These are phyloP conservation scores for Polypterus bichir DNA, from an alignment of 2,113 vertebrate genomes.

Conservation along the genomic window DNA sequence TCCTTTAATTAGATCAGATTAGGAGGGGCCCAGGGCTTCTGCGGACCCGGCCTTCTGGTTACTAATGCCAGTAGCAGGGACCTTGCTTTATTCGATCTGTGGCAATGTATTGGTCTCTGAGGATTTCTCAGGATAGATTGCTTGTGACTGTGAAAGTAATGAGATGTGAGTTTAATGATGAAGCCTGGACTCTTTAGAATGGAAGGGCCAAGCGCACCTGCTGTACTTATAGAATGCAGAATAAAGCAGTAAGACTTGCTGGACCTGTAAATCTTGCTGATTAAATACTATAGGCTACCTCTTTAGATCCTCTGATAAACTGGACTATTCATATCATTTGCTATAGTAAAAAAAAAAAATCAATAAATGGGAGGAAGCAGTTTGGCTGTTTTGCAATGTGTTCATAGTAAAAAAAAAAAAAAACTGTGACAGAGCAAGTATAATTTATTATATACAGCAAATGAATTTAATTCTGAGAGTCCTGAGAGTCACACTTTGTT, in stretches of 20 bases:
- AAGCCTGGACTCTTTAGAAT: slow-evolving; percentile 1
- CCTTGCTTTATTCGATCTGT: slow-evolving; percentile 5
- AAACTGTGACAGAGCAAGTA: too few relatives aligned
- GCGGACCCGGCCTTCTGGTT: slow-evolving; percentile 6
- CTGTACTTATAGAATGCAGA: not conserved
- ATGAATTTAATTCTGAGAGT: too few relatives aligned
- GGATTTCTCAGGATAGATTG: slow-evolving; percentile 4
- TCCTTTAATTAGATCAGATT: slow-evolving; percentile 46
- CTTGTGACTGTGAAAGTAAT: slow-evolving; percentile 8
- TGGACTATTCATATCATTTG: not conserved
- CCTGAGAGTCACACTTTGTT: too few relatives aligned
- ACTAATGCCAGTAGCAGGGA: not conserved
- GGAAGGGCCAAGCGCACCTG: not conserved
- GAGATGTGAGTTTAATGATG: slow-evolving; percentile 8
- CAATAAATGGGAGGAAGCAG: too few relatives aligned
- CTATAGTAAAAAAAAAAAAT: too few relatives aligned
- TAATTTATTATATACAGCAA: too few relatives aligned
- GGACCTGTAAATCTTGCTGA: not conserved
- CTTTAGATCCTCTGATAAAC: not conserved
- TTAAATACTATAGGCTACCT: not conserved
- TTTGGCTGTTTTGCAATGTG: too few relatives aligned
- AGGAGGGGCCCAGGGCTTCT: slow-evolving; percentile 8
- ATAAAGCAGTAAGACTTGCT: not conserved
- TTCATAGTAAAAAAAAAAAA: too few relatives aligned
- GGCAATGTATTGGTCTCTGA: slow-evolving; percentile 6